Percentiles rank a stretch among this genome's conserved stretches.
Conservation (phyloP, 2,113 vertebrate genomes). For the Probosciger aterrimus region DNA sequence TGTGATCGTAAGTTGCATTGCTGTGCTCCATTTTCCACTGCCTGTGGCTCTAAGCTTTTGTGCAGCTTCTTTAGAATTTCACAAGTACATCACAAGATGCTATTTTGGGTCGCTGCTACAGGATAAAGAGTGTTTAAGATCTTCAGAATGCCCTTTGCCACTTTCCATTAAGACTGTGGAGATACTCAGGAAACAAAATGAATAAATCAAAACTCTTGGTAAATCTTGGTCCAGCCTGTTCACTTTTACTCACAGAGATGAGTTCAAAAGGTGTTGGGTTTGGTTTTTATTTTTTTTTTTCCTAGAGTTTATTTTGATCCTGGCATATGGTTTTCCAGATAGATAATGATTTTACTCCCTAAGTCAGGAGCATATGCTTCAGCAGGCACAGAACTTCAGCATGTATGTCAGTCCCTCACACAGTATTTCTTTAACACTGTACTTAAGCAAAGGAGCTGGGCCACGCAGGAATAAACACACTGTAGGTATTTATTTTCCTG, state of each 20-base stretch:
- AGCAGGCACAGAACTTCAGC: background rate
- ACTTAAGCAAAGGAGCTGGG: background rate
- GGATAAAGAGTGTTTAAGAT: conserved; percentile 41
- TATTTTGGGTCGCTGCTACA: background rate
- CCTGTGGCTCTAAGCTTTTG: conserved; percentile 54
- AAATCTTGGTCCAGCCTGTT: background rate
- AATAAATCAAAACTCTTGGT: background rate
- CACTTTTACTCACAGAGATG: background rate
- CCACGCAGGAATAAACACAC: background rate
- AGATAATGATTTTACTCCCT: background rate
- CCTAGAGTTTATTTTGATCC: background rate
- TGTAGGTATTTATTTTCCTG: background rate
- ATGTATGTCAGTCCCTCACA: background rate
- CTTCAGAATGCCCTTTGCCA: conserved; percentile 45
- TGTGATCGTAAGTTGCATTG: conserved; percentile 14
- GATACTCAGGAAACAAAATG: background rate
- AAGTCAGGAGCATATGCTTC: background rate
- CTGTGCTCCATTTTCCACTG: conserved; percentile 37
- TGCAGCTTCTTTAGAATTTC: conserved; percentile 51
- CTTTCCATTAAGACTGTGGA: conserved; percentile 18
- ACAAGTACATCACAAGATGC: conserved; percentile 62
- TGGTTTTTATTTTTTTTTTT: too few species aligned
- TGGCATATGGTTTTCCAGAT: background rate
- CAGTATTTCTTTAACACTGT: background rate
- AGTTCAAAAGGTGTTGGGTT: background rate